Percentiles rank a stretch among this genome's conserved stretches.
phyloP scores from a whole-genome alignment of 2,888 invertebrate genomes.

The Xylota segnis region DNA sequence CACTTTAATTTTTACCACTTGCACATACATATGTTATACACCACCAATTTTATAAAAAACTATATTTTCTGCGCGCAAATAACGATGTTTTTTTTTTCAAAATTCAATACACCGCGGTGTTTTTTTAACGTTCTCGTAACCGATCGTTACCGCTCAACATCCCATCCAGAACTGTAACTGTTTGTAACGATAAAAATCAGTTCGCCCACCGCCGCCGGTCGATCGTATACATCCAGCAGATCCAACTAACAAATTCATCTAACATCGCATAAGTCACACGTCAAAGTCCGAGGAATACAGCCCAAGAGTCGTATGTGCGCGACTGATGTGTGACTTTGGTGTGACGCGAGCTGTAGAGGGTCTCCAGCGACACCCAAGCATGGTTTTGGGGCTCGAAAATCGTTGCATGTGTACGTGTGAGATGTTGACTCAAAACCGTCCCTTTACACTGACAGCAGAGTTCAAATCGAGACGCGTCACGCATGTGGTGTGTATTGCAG shows the following conservation, averaged over 20 bases:
- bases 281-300: conserved; percentile 38
- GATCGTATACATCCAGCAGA: conserved; percentile 28
- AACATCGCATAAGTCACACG: conserved; percentile 64
- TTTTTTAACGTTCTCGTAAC: conserved; percentile 21
- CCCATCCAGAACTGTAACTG: conserved; percentile 79
- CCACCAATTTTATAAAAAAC: not conserved
- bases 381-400: conserved; percentile 52
- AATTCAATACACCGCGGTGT: not conserved
- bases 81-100: not conserved
- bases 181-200: conserved; percentile 79
- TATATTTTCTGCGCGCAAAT: conserved; percentile 14
- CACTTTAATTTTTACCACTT: conserved; percentile 14
- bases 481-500: conserved; percentile 34
- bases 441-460: not conserved
- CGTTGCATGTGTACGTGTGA: conserved; percentile 34
- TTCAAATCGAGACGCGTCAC: conserved; percentile 39
- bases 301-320: conserved; percentile 33
- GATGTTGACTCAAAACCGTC: conserved; percentile 68
- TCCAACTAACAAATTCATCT: conserved; percentile 61
- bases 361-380: conserved; percentile 47
- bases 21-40: not conserved
- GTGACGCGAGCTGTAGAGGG: conserved; percentile 32
- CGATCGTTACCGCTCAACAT: conserved; percentile 77
- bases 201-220: conserved; percentile 77
- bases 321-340: conserved; percentile 57